phyloP scores from a whole-genome alignment of 2,888 invertebrate species.

The Limnephilus marmoratus region DNA sequence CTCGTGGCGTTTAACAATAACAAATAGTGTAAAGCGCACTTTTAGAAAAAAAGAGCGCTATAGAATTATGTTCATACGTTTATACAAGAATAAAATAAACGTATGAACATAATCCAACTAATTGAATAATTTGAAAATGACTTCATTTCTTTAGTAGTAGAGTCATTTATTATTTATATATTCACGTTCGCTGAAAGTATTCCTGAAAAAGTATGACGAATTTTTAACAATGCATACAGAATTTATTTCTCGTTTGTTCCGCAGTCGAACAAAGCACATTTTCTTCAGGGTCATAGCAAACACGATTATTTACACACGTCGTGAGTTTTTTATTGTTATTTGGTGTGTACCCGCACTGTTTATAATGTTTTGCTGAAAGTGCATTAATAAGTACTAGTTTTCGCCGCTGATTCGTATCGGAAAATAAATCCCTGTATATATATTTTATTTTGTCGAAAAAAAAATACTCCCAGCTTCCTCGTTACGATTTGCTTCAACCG shows the following conservation, averaged over 20 bases:
- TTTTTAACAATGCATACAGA: neutral
- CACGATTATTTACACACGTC: neutral
- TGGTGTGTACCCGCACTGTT: neutral
- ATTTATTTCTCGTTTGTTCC: neutral
- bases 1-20: too few species aligned
- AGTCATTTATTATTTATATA: neutral
- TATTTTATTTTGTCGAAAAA: too few species aligned
- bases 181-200: neutral
- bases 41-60: too few species aligned
- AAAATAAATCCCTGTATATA: too few species aligned
- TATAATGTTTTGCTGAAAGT: neutral
- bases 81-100: neutral
- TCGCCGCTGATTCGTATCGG: too few species aligned
- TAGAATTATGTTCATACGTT: too few species aligned
- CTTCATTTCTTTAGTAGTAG: neutral
- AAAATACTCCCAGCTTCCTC: too few species aligned
- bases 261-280: neutral
- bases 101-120: neutral
- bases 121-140: neutral
- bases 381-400: neutral
- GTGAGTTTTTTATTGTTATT: neutral
- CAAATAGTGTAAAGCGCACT: too few species aligned
- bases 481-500: too few species aligned
- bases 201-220: constrained; percentile 2
- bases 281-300: neutral